Evolutionary conservation across 2,888 invertebrate genomes (phyloP).

Genomic region (Habroteleia sp.): DNA sequence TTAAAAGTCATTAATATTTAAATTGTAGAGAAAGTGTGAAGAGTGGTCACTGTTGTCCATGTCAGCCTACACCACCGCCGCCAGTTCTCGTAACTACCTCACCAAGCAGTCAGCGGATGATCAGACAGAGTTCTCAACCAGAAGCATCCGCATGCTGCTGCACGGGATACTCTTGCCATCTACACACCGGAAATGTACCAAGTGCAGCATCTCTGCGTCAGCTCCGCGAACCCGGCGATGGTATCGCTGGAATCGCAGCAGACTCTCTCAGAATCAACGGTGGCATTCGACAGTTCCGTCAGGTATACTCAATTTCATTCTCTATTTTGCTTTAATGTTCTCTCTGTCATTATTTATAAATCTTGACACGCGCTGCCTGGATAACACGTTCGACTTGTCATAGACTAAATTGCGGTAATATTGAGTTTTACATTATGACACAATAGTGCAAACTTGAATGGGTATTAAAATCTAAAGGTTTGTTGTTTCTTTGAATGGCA

Average conservation of each 20-base stretch:
- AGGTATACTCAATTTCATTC: slow-evolving; percentile 84
- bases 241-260: slow-evolving; percentile 96
- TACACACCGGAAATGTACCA: slow-evolving; percentile 86
- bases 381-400: slow-evolving; percentile 49
- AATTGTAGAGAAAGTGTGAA: slow-evolving; percentile 78
- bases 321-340: slow-evolving; percentile 19
- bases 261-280: slow-evolving; percentile 98
- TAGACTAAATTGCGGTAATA: slow-evolving; percentile 49
- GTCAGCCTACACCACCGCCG: slow-evolving; percentile 86
- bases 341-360: slow-evolving; percentile 43
- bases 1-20: slow-evolving; percentile 20
- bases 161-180: slow-evolving; percentile 78
- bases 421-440: slow-evolving; percentile 32
- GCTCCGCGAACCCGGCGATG: slow-evolving; percentile 90
- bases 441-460: slow-evolving; percentile 42
- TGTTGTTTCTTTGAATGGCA: slow-evolving; percentile 36
- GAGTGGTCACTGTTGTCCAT: slow-evolving; percentile 83
- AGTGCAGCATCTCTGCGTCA: slow-evolving; percentile 92
- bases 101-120: slow-evolving; percentile 88
- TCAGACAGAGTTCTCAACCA: slow-evolving; percentile 93
- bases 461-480: slow-evolving; percentile 26
- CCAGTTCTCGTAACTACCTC: slow-evolving; percentile 88
- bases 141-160: slow-evolving; percentile 85
- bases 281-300: slow-evolving; percentile 97
- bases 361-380: slow-evolving; percentile 46